These are phyloP conservation scores for Anseranas semipalmata DNA, from an alignment of 2,113 vertebrate species.

Conservation along the genomic window DNA sequence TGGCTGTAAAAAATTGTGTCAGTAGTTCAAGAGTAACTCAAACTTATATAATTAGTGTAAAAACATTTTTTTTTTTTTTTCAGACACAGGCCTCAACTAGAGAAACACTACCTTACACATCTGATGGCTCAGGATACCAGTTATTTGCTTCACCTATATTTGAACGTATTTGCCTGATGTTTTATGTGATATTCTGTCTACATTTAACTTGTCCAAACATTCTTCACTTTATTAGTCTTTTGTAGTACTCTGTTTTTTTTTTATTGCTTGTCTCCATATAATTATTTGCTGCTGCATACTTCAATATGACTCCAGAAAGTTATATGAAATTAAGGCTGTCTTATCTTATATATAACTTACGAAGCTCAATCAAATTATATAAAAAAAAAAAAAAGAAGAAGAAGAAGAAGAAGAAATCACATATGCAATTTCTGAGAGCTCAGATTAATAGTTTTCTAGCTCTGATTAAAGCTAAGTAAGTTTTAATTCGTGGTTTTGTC, in stretches of 20 bases:
- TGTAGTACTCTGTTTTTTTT: background rate
- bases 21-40: background rate
- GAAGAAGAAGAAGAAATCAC: background rate
- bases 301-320: background rate
- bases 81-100: background rate
- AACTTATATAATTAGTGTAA: background rate
- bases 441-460: background rate
- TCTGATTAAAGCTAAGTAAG: background rate
- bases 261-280: background rate
- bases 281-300: background rate
- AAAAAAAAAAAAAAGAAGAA: no score
- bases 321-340: background rate
- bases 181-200: background rate
- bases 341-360: background rate
- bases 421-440: background rate
- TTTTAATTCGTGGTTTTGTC: background rate
- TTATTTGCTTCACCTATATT: background rate
- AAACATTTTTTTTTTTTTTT: background rate
- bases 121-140: background rate
- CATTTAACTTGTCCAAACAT: background rate
- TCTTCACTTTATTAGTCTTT: background rate
- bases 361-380: background rate
- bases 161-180: background rate
- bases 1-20: background rate
- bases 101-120: background rate